Conservation (phyloP, 1,140 invertebrate species). For the Drosophila kohkoa region DNA sequence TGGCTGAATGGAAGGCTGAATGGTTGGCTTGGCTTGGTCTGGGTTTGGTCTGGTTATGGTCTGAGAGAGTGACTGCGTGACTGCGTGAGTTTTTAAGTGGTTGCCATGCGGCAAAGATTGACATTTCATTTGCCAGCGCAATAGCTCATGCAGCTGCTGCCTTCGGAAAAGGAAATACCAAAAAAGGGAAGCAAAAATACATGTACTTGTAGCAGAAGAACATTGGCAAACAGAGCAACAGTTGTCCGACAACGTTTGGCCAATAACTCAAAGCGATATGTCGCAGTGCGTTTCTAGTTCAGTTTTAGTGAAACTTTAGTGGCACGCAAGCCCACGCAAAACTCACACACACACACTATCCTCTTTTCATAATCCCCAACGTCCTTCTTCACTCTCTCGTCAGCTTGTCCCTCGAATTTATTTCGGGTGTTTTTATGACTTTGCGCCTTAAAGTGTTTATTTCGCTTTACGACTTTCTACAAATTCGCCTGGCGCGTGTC, state of each 20-base stretch:
- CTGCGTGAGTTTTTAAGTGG: conserved; percentile 38
- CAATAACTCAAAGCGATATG: conserved; percentile 31
- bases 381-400: too few relatives aligned
- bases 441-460: conserved; percentile 79
- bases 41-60: conserved; percentile 31
- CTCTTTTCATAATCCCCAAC: conserved; percentile 15
- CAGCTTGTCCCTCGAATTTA: conserved; percentile 42
- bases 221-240: conserved; percentile 20
- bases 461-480: conserved; percentile 77
- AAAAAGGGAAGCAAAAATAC: not conserved
- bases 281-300: conserved; percentile 20
- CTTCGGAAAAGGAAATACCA: not conserved
- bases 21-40: conserved; percentile 15
- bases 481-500: conserved; percentile 76
- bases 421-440: conserved; percentile 75
- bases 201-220: not conserved
- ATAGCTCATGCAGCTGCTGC: conserved; percentile 16
- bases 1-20: conserved; percentile 35
- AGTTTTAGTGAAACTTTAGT: conserved; percentile 45
- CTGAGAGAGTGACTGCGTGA: conserved; percentile 13
- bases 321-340: conserved; percentile 24
- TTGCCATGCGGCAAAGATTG: conserved; percentile 46
- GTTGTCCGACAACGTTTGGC: conserved; percentile 31
- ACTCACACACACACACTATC: too few relatives aligned
- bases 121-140: conserved; percentile 51